A percentile compares a stretch with the other conserved stretches of the same genome.
These are phyloP conservation scores for Apantesis nais DNA, from an alignment of 2,888 invertebrate species.

Conservation along the genomic window DNA sequence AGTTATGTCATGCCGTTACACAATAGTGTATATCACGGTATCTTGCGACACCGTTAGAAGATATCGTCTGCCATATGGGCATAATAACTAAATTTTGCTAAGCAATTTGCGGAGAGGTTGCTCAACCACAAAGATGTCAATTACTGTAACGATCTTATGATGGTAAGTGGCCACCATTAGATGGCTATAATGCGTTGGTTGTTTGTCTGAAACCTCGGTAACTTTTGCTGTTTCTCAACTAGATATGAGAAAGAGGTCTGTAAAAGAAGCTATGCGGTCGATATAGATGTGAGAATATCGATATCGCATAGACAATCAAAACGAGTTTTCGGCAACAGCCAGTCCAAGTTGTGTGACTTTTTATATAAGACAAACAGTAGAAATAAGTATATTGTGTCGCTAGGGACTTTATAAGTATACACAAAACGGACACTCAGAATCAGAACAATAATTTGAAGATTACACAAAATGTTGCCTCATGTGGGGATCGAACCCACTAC, in stretches of 20 bases:
- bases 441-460: no score
- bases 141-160: neutral
- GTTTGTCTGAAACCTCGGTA: neutral
- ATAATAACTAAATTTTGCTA: neutral
- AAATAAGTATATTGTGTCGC: no score
- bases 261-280: neutral
- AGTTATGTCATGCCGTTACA: conserved; percentile 36
- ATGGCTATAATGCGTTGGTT: neutral
- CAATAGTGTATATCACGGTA: conserved; percentile 16
- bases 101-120: neutral
- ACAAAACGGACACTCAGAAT: no score
- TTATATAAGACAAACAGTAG: no score
- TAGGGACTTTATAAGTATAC: no score
- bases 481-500: no score
- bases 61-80: neutral
- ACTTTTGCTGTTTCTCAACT: neutral
- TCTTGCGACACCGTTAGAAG: conserved; percentile 12
- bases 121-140: neutral
- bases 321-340: neutral
- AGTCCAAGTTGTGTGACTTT: neutral
- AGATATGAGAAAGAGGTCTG: neutral
- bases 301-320: neutral
- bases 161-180: neutral
- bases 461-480: no score
- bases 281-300: neutral